Evolutionary conservation across 2,888 invertebrate species (phyloP), one percentile per base, ranked within the genome.

Genomic region (Opisthograptis luteolata): DNA sequence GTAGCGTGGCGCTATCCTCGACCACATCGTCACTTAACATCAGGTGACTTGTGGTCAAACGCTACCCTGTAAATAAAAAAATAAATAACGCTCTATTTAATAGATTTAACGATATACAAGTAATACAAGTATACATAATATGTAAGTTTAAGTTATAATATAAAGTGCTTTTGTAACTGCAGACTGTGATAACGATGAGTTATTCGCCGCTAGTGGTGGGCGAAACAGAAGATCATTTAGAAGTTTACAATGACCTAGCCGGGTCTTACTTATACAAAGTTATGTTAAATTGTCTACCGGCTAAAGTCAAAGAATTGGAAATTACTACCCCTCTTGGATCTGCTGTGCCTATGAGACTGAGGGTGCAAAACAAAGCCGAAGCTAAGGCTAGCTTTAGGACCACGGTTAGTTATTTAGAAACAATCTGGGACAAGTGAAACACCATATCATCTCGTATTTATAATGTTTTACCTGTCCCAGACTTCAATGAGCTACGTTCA

Each of bases 131-230:
- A n/a, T n/a, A n/a, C n/a, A n/a, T n/a, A n/a, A n/a, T n/a, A n/a
- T n/a, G n/a, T n/a, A n/a, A n/a, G n/a, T n/a, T n/a, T n/a, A n/a
- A n/a, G n/a, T n/a, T n/a, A n/a, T n/a, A n/a, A n/a, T n/a, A n/a
- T n/a, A 5, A 25, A 15, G 3, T 15, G 4, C 15, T n/a, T 22
- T 24, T 46, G 50, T 55, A 30, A 13, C 76, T 76, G 20, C 71
- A 88, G 89, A 68, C 77, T 8, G 49, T 62, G 7, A 57, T 89
- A 12, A 44, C 60, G n/a, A 60, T 88, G 69, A 73, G 74, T 3
- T 90, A 82, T 58, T 81, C 85, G 4, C 90, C 90, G 0, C 61
- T 90, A 9, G 86, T 89, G 8, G 84, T 81, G 1, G 90, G 89
- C 0, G 73, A 78, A 32, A 63, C 64, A 0, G 71, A 81, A 32